These are phyloP conservation scores for Vollenhovia emeryi DNA, from an alignment of 1,140 invertebrate genomes.

Conservation along the genomic window DNA sequence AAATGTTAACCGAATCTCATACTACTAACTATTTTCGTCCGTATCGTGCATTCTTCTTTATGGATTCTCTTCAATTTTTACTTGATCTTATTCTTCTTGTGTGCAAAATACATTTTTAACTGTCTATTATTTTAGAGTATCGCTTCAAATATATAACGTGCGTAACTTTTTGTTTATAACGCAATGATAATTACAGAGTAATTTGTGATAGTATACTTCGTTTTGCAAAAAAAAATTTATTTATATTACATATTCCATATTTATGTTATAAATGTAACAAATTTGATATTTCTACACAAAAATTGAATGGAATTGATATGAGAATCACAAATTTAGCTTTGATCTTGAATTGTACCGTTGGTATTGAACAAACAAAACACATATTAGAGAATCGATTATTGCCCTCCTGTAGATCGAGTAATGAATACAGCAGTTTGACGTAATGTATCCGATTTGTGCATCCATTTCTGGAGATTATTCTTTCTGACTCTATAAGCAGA, in stretches of 20 bases:
- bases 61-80: not conserved
- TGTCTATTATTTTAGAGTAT: not conserved
- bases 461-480: not conserved
- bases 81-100: not conserved
- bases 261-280: not conserved
- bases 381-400: slow-evolving; percentile 25
- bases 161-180: not conserved
- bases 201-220: not conserved
- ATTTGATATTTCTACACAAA: not conserved
- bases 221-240: not conserved
- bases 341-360: not conserved
- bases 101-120: slow-evolving; percentile 1
- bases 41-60: no score
- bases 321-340: slow-evolving; percentile 21
- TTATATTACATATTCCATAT: no score
- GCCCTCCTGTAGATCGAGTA: not conserved
- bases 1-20: slow-evolving; percentile 38
- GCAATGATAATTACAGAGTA: not conserved
- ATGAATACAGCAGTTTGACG: not conserved
- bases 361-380: slow-evolving; percentile 27
- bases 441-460: not conserved
- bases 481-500: slow-evolving; percentile 7
- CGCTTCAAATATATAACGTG: not conserved
- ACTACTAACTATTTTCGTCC: not conserved
- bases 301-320: not conserved